Conservation (phyloP, 23 tunicate species). For the Halocynthia roretzi region DNA sequence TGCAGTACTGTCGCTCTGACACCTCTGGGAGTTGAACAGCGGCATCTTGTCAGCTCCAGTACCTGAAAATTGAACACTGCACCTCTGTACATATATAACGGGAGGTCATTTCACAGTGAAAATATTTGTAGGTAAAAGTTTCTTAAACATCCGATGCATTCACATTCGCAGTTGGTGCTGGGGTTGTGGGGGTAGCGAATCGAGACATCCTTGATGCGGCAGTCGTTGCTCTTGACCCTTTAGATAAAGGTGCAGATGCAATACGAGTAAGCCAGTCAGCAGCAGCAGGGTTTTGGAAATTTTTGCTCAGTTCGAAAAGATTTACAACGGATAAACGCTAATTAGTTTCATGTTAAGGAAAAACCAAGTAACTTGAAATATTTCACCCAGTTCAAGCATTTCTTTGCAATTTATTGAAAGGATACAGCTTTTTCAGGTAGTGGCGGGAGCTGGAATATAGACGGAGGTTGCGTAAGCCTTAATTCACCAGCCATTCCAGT, state of each 20-base stretch:
- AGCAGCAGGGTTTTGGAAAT: conserved; percentile 43
- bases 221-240: conserved; percentile 72
- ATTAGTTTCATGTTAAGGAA: conserved; percentile 12
- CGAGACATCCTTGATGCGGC: conserved; percentile 56
- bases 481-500: conserved; percentile 66
- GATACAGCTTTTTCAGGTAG: conserved; percentile 87
- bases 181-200: conserved; percentile 60
- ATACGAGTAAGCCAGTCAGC: conserved; percentile 73
- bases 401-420: background rate
- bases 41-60: no score
- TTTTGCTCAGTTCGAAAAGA: conserved; percentile 77
- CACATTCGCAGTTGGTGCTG: conserved; percentile 80
- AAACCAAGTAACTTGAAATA: background rate
- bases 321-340: conserved; percentile 73
- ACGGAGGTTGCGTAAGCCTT: conserved; percentile 88
- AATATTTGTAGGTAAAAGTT: no score
- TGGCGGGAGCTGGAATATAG: conserved; percentile 89
- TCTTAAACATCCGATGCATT: conserved; percentile 52
- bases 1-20: no score
- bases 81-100: no score
- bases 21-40: no score
- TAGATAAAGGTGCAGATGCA: conserved; percentile 56
- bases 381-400: no score
- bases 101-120: no score
- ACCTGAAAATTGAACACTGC: no score